Evolutionary conservation across 2,888 invertebrate species (phyloP).

Genomic region (Syrista parreyssii): DNA sequence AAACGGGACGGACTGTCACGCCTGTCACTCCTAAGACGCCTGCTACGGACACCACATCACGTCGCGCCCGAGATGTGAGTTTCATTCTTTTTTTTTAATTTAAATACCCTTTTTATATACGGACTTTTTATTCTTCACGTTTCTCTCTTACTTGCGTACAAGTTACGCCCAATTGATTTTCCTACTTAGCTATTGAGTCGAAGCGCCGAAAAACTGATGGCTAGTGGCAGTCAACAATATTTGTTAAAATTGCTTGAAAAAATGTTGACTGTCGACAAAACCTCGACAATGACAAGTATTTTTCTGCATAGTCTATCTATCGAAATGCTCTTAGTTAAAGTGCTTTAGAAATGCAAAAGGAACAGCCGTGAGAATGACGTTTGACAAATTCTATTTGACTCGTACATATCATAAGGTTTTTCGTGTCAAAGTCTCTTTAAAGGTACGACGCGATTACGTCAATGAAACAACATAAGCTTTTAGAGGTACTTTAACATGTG

Average conservation of each 20-base stretch:
- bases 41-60: conserved; percentile 68
- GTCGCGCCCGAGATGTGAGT: conserved; percentile 71
- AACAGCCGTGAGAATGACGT: background rate
- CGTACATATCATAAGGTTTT: background rate
- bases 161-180: background rate
- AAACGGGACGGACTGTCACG: conserved; percentile 72
- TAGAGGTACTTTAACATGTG: background rate
- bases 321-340: background rate
- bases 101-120: conserved; percentile 9
- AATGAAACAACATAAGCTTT: background rate
- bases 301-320: background rate
- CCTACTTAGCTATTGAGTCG: background rate
- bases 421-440: background rate
- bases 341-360: background rate
- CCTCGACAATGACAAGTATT: too few species aligned
- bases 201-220: background rate
- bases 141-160: background rate
- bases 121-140: background rate
- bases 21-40: conserved; percentile 71
- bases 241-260: background rate
- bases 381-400: background rate
- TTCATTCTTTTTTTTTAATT: conserved; percentile 6
- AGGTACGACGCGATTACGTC: background rate
- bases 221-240: background rate
- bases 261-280: too few species aligned